Evolutionary conservation across 2,113 vertebrate genomes (phyloP), one percentile per base, ranked within the genome.

Genomic region (Piprites chloris): DNA sequence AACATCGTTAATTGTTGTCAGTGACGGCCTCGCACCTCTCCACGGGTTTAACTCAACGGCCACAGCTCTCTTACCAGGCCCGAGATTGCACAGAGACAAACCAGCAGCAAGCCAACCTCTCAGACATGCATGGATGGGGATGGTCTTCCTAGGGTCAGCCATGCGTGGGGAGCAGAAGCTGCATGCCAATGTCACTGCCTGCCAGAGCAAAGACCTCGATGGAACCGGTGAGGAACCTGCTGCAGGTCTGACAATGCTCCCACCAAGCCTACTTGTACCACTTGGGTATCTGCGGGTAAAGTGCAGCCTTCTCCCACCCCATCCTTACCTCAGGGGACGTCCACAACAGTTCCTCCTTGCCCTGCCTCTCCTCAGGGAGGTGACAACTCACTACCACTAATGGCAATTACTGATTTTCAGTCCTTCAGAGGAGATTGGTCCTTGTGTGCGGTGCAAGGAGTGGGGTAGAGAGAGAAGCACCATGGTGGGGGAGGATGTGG

Each of bases 91-190:
- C 83, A 95, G 79, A 94, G 91, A 96, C 92, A 93, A 94, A 94
- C 68, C 56, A 96, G 92, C 92, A 93, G 92, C 95, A 96, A 97
- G 95, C 95, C 95, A 97, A 94, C 85, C 87, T 93, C 79, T 96
- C 68, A 94, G 79, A 84, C 95, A 95, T 95, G 94, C 91, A 93
- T 85, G 93, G 85, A 96, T 94, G 95, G 78, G 74, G 63, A 91
- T 96, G 96, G 55, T 91, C 93, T 71, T 95, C 87, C 94, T 77
- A 44, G 75, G 72, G 52, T 85, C 75, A 97, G 96, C 94, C 96
- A 97, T 96, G 96, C 93, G 2, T 85, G 81, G 59, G 82, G 93
- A 96, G 96, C 93, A 91, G 87, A 96, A 94, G 96, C 94, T 59
- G 87, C 94, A 96, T 95, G 96, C 95, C 95, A 94, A 95, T 74